Evolutionary conservation across 2,797 vertebrate species (phyloP), one percentile per base, ranked within the genome.

Genomic region (Acanthurus leucopareius): DNA sequence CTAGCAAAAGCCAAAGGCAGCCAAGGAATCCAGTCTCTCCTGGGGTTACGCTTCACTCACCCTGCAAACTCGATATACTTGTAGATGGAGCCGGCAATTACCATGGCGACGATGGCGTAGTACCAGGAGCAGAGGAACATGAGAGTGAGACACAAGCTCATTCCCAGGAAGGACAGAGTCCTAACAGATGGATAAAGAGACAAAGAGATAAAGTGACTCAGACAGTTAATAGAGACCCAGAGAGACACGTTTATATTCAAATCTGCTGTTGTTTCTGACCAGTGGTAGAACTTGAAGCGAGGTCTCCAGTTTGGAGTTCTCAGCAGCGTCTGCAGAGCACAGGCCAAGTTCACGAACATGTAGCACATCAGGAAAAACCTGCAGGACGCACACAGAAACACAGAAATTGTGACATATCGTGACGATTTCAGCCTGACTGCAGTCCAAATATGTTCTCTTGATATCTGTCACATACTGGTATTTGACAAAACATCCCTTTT

Each of bases 361-460:
- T 99, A 99, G 92, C 98, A 99, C 98, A 99, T 99, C 87, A 99
- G 93, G 93, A 99, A 99, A 87, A 99, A 99, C 98, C 98, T 99
- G 90, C 56, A 69, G 73, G 79, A 76, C 16, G 84, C 68, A 86
- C 20, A 84, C 38, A 77, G 5, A 60, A 17, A 59, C 10, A 11
- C 28, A 42, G 40, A 42, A 32, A 6, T 77, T 57, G 14, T 42
- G 17, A 63, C 16, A 63, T 17, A 61, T 66, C 8, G 1, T 2
- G 73, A 42, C 20, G 38, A 16, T 52, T 70, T 66, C 35, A 78
- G 11, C 13, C 38, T 28, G 9, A 65, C 22, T 28, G 57, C 16
- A 51, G 52, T 14, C 25, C 17, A 63, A 54, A 32, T 10, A 7
- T 38, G n/a, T 60, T 62, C 22, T 67, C 65, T 75, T 40, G 61